These are phyloP conservation scores for Hemithea aestivaria DNA, from an alignment of 2,888 invertebrate genomes.

Conservation along the genomic window DNA sequence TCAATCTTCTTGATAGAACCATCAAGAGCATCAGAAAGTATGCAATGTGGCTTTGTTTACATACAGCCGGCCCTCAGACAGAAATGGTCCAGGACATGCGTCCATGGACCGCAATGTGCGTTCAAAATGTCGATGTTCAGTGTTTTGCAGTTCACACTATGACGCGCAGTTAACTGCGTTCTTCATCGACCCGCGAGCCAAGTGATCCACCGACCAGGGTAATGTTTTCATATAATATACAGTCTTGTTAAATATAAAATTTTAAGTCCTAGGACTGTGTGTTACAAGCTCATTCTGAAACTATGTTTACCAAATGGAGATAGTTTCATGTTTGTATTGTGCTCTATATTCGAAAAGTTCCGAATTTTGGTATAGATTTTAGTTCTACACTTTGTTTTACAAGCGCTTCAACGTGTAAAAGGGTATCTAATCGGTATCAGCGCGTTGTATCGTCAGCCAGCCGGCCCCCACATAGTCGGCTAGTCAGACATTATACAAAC, in stretches of 20 bases:
- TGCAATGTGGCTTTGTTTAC: slow-evolving; percentile 26
- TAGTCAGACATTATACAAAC: too few relatives aligned
- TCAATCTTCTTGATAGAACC: slow-evolving; percentile 18
- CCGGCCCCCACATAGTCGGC: slow-evolving; percentile 1
- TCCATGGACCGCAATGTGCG: slow-evolving; percentile 78
- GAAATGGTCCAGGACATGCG: slow-evolving; percentile 65
- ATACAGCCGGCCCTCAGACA: slow-evolving; percentile 65
- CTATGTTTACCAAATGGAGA: too few relatives aligned
- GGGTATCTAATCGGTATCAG: slow-evolving; percentile 1
- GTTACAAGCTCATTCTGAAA: too few relatives aligned
- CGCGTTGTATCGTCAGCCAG: slow-evolving; percentile 2
- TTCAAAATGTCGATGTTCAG: slow-evolving; percentile 82
- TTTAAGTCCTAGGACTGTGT: slow-evolving; percentile 35
- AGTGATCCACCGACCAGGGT: slow-evolving; percentile 78
- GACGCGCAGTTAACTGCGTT: slow-evolving; percentile 58
- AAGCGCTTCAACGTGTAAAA: background rate
- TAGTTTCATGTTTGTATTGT: too few relatives aligned
- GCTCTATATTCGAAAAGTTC: too few relatives aligned
- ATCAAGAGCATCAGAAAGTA: slow-evolving; percentile 22
- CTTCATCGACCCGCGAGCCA: slow-evolving; percentile 68
- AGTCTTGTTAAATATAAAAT: slow-evolving; percentile 46
- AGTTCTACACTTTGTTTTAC: background rate
- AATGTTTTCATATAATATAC: slow-evolving; percentile 29
- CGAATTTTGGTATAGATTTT: too few relatives aligned
- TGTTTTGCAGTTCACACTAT: slow-evolving; percentile 73